phyloP scores from a whole-genome alignment of 2,888 invertebrate genomes.

The Gerris lacustris region DNA sequence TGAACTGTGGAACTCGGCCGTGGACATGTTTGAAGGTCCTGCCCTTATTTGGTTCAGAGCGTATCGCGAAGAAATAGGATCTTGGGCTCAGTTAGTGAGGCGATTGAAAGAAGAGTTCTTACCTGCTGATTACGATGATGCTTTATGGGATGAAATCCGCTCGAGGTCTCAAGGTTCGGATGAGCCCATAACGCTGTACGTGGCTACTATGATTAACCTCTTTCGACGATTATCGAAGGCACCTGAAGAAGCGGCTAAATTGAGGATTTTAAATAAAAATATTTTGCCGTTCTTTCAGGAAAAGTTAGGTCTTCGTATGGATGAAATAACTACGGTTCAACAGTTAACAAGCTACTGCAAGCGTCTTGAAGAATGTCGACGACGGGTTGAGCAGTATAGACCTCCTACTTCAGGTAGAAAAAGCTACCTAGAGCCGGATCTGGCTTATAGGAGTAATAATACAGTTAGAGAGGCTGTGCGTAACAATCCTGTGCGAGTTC shows the following conservation, averaged over 20 bases:
- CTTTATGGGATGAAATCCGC: constrained; percentile 28
- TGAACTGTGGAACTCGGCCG: constrained; percentile 25
- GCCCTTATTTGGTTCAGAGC: constrained; percentile 34
- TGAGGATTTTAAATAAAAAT: constrained; percentile 16
- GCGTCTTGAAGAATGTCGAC: not conserved
- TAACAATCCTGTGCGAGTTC: not conserved
- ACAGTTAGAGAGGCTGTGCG: not conserved
- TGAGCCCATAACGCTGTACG: constrained; percentile 29
- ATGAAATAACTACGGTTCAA: not conserved
- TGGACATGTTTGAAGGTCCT: constrained; percentile 27
- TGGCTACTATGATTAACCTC: constrained; percentile 27
- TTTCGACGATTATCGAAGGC: constrained; percentile 25
- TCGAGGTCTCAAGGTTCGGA: constrained; percentile 28
- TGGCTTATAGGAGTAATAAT: not conserved
- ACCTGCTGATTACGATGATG: constrained; percentile 28
- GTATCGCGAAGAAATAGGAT: not conserved
- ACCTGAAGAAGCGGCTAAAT: constrained; percentile 10
- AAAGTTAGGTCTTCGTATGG: constrained; percentile 6
- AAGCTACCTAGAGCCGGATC: not conserved
- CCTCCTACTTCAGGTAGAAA: not conserved
- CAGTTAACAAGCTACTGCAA: not conserved
- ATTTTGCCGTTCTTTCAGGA: constrained; percentile 13
- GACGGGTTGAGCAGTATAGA: not conserved
- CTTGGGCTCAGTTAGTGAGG: constrained; percentile 14
- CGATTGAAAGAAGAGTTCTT: constrained; percentile 22